Base-by-base conservation (phyloP, 2,113 vertebrate species). In the Cyrtonyx montezumae region DNA sequence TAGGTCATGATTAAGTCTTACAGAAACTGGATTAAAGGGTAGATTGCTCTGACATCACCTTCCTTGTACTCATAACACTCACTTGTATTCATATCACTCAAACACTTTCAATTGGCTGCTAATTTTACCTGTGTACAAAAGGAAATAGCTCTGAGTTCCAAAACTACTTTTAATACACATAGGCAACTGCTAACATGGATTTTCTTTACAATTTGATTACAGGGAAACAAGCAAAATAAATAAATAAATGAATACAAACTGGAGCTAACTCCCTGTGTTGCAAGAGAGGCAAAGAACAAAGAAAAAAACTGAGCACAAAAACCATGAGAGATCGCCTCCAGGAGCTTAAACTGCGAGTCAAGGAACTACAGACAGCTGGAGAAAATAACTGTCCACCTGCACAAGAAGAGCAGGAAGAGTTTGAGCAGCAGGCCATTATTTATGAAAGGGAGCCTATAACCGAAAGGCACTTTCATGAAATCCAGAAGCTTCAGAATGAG, bases 321-420 rank as follows among this genome's bases (percentile, higher is more conserved):
- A n/a, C 21, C 82, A 96, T 99, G 99, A 99, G 83, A 97, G 99
- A 99, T 78, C 98, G 99, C 32, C 97, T 99, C 92, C 98, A 98
- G 87, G 99, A 99, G 93, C 87, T 99, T 70, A 98, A 96, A 92
- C 96, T 98, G 91, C 97, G 87, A 88, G 98, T 98, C 81, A 98
- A 98, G 69, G 98, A 99, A 90, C 84, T 96, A 7, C 96, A 97
- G 76, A 84, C 97, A 79, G 48, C 84, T 56, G 89, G 93, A 76
- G 91, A 95, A 22, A 96, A 88, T 40, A 96, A 85, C 9, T 13
- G 49, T 8, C 40, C 46, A 66, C 68, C 84, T 14, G 71, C 49
- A 12, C 88, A 95, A 71, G 87, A 32, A 3, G 97, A 96, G 19
- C 97, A 97, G 49, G 97, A 96, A 16, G 94, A 96, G 20, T 91